A percentile compares a stretch with the other conserved stretches of the same genome.
These are phyloP conservation scores for Pipa parva DNA, from an alignment of 2,113 vertebrate species.

Conservation along the genomic window DNA sequence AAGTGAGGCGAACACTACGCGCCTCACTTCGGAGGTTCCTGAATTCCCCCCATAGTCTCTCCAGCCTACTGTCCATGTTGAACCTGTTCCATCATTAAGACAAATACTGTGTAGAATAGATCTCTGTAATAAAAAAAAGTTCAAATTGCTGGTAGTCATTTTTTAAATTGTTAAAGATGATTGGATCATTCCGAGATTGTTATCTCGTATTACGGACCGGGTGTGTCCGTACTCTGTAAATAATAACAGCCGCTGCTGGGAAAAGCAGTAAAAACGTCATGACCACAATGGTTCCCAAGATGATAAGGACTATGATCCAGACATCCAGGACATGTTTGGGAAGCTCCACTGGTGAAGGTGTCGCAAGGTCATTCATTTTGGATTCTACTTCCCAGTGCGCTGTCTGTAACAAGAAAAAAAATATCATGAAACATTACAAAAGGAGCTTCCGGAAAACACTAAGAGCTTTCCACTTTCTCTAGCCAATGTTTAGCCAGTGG, in stretches of 20 bases:
- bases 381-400: slow-evolving; percentile 47
- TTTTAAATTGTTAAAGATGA: not conserved
- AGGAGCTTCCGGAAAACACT: not conserved
- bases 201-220: slow-evolving; percentile 50
- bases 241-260: slow-evolving; percentile 63
- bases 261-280: slow-evolving; percentile 71
- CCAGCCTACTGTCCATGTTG: too few species aligned
- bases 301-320: slow-evolving; percentile 73
- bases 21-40: too few species aligned
- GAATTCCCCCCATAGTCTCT: too few species aligned
- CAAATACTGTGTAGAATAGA: too few species aligned
- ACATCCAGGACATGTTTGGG: slow-evolving; percentile 72
- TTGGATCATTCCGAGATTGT: not conserved
- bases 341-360: slow-evolving; percentile 14
- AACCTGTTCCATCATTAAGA: too few species aligned
- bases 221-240: slow-evolving; percentile 69
- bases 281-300: slow-evolving; percentile 68
- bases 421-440: not conserved
- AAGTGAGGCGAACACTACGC: too few species aligned
- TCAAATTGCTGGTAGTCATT: not conserved
- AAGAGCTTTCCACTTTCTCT: not conserved
- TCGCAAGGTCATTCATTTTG: not conserved
- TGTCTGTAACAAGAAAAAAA: slow-evolving; percentile 48
- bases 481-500: not conserved
- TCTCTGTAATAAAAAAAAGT: not conserved